phyloP scores from a whole-genome alignment of 2,113 vertebrate species.

The Psittacula cyanocephala region DNA sequence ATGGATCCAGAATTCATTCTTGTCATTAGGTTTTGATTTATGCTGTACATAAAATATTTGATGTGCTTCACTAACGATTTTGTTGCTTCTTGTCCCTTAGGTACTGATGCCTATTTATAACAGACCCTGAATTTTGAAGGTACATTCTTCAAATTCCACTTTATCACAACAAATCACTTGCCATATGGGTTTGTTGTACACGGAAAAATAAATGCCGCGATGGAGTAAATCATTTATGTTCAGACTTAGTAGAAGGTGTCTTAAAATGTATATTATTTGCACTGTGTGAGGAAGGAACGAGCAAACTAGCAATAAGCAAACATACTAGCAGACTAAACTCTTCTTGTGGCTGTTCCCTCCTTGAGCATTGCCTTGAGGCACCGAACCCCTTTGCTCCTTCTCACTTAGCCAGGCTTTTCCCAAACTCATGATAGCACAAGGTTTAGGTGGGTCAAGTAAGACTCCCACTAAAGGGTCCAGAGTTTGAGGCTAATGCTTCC shows the following conservation, averaged over 20 bases:
- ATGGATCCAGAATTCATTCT: not conserved
- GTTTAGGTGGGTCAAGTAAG: not conserved
- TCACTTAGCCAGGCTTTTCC: not conserved
- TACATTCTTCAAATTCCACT: not conserved
- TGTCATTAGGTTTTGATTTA: not conserved
- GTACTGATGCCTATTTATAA: not conserved
- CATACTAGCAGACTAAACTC: too few relatives aligned
- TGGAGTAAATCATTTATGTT: not conserved
- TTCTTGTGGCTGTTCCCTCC: not conserved
- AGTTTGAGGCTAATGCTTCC: not conserved
- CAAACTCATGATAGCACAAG: not conserved
- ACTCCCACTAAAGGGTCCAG: not conserved
- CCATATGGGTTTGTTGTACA: not conserved
- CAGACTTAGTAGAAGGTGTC: not conserved
- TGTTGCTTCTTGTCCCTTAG: not conserved
- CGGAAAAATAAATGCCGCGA: not conserved
- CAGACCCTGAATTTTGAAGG: not conserved
- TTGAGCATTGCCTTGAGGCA: not conserved
- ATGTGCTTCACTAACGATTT: not conserved
- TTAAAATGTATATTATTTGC: not conserved
- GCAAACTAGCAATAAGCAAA: not conserved
- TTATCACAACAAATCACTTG: not conserved
- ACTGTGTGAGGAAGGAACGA: not conserved
- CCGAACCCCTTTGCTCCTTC: not conserved
- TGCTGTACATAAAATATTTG: not conserved